Evolutionary conservation across 2,797 vertebrate species (phyloP), one percentile per base, ranked within the genome.

Genomic region (Brachyrhaphis roseni): DNA sequence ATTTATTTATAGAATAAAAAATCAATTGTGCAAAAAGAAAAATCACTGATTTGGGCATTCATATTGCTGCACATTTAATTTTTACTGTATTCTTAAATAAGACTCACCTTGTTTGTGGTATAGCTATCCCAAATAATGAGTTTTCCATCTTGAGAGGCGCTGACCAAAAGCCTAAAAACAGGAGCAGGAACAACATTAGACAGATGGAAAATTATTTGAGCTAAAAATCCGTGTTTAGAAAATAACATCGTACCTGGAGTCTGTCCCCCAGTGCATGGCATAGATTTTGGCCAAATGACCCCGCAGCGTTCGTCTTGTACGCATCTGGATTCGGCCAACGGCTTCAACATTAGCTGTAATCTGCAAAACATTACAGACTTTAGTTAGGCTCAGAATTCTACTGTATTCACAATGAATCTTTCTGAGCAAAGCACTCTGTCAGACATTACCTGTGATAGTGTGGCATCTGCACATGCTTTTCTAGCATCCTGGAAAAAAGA

Each of bases 81-180:
- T 45, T 26, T 8, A 55, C 45, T 45, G 78, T 7, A 84, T 46
- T 4, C 20, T 43, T 72, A 71, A n/a, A 39, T 39, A 55, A 34
- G 26, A 70, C 92, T 91, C 90, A 98, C 98, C 97, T 99, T 99
- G 95, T 99, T 99, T 94, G 98, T 99, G 95, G 98, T 99, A 94
- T 99, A 99, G 95, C 98, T 99, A 94, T 99, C 98, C 98, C 98
- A 99, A 91, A 99, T 99, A 92, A 99, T 99, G 83, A 99, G 97
- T 91, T 99, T 99, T 75, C 98, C 98, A 95, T 99, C 98, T 97
- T 99, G 98, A 88, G 98, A 99, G 93, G 98, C 98, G 88, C 98
- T 99, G 95, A 99, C 98, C 88, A 99, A 94, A 90, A 99, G 98
- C 96, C 98, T 99, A 81, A 3, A 89, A 57, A 76, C 87, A 72